Evolutionary conservation across 2,797 vertebrate species (phyloP).

Genomic region (Rallus crepitans): DNA sequence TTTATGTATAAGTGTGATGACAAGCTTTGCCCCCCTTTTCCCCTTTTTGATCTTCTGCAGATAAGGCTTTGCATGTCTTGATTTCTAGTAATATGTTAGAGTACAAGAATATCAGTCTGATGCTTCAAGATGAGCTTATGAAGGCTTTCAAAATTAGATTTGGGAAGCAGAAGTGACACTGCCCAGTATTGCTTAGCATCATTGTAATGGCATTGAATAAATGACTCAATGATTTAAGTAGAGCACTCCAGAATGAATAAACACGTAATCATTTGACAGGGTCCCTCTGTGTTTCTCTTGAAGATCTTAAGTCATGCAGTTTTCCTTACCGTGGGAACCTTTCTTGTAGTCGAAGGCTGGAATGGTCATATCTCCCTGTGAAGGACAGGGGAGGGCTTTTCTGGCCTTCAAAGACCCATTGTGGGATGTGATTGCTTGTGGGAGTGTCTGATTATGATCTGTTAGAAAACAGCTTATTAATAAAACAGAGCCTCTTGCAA

Average conservation of each 20-base stretch:
- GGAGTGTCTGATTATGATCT: slow-evolving; percentile 57
- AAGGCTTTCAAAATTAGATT: background rate
- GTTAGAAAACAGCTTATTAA: slow-evolving; percentile 72
- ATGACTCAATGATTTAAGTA: background rate
- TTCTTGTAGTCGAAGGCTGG: background rate
- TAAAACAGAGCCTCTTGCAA: slow-evolving; percentile 56
- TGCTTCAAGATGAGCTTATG: background rate
- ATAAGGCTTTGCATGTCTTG: background rate
- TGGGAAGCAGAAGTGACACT: background rate
- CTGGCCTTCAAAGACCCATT: slow-evolving; percentile 50
- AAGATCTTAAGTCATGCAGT: background rate
- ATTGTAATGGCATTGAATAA: background rate
- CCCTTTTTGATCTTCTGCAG: background rate
- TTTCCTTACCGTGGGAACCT: slow-evolving; percentile 34
- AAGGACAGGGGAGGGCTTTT: slow-evolving; percentile 47
- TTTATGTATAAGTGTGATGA: accelerated
- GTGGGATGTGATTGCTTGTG: background rate
- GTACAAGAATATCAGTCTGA: background rate
- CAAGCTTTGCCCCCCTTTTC: too few relatives aligned
- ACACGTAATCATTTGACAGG: background rate
- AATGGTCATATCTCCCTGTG: background rate
- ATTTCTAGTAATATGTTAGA: background rate
- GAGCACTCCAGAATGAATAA: background rate
- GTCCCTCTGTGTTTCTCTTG: background rate
- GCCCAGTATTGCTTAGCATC: accelerated